Percentiles rank a stretch among this genome's conserved stretches.
Evolutionary conservation across 2,113 vertebrate species (phyloP).

Genomic region (Mus musculus): DNA sequence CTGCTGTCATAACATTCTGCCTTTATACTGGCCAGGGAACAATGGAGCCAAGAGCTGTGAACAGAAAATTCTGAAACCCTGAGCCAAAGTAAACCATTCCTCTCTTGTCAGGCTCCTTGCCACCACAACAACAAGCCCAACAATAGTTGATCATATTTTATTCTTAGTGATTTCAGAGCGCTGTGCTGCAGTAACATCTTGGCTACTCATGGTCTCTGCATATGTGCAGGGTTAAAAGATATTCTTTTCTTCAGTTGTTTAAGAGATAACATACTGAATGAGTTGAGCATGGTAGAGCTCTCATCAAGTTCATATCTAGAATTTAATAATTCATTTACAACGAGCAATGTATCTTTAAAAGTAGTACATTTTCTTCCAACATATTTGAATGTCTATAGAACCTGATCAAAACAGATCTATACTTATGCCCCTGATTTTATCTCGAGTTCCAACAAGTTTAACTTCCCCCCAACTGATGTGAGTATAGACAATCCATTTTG

Average conservation of each 20-base stretch:
- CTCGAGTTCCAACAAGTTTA: conserved; percentile 94
- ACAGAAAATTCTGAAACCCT: neutral
- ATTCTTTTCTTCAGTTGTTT: conserved; percentile 92
- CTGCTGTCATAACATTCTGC: neutral
- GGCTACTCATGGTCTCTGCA: conserved; percentile 93
- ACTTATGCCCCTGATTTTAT: conserved; percentile 94
- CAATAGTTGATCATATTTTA: conserved; percentile 87
- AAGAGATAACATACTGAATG: conserved; percentile 98
- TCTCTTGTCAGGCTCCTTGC: neutral
- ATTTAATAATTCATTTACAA: conserved; percentile 93
- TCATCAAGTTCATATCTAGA: conserved; percentile 96
- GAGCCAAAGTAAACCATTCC: neutral
- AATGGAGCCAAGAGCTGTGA: neutral
- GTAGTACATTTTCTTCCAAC: conserved; percentile 93
- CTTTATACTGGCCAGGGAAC: neutral
- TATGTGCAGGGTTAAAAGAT: conserved; percentile 90
- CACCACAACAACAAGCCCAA: neutral
- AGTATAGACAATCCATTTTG: conserved; percentile 89
- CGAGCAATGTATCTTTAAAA: conserved; percentile 92
- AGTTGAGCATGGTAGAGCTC: conserved; percentile 93
- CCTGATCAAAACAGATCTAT: conserved; percentile 93
- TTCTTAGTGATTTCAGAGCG: conserved; percentile 95
- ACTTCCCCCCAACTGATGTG: conserved; percentile 90
- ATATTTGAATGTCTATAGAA: conserved; percentile 94
- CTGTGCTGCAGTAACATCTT: conserved; percentile 96